Base-by-base conservation (phyloP, 2,888 invertebrate species). In the Hypsopygia costalis region DNA sequence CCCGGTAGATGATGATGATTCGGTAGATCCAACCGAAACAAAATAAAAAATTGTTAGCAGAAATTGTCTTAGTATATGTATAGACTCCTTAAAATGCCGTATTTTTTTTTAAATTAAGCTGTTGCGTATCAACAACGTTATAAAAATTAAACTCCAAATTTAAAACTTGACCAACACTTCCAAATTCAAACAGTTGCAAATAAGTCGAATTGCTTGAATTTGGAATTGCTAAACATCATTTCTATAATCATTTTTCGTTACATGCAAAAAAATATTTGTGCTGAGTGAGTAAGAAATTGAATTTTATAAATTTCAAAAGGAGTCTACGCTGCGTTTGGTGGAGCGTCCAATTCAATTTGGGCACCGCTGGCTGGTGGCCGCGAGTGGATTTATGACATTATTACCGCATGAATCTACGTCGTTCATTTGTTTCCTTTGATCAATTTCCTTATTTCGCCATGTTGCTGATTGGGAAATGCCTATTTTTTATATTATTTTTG, bases 261-360 rank as follows among this genome's bases (percentile, higher is more conserved):
- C 11, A 25, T 21, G 20, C 36, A 39, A 45, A 46, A 49, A 52
- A 53, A 49, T 52, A 71, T 69, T 69, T 64, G 56, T 62, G 64
- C 65, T 59, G 65, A 69, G 57, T 54, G 58, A 58, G 62, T 63
- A 65, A 69, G 61, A 73, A 77, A 78, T 78, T 71, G 69, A 77
- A 73, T 77, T 79, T 73, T 61, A 54, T 61, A 62, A 69, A 58
- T 62, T 75, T 74, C 64, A 67, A 78, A 78, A 73, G 71, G 69
- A 64, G 58, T 54, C 51, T 51, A 51, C 52, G 51, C 44, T 40
- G 54, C 52, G 64, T 63, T 63, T 69, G 62, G 47, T 55, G 62
- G 66, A 66, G 61, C 77, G 73, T 69, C 58, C 59, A 68, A 85
- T 81, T 79, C 78, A 73, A 87, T 87, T 86, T 83, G 55, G 66